Evolutionary conservation across 2,113 vertebrate genomes (phyloP).

Genomic region (Seriola aureovittata): DNA sequence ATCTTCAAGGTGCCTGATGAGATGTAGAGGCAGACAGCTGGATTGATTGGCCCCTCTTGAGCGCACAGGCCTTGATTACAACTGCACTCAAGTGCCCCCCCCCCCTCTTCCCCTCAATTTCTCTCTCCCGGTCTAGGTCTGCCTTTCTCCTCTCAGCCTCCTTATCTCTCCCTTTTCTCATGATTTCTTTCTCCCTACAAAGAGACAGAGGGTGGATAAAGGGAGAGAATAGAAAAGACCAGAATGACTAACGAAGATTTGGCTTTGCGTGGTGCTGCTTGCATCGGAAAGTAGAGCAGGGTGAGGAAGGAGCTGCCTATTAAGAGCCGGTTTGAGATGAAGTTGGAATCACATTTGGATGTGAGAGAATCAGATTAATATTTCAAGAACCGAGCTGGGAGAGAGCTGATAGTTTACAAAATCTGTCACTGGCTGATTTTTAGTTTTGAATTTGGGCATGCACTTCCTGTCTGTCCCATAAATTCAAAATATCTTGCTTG

Average conservation of each 20-base stretch:
- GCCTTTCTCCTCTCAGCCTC: constrained; percentile 33
- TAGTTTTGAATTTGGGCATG: neutral
- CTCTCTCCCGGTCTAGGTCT: neutral
- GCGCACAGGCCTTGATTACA: constrained; percentile 75
- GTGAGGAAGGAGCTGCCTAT: constrained; percentile 34
- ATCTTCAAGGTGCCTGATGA: constrained; percentile 71
- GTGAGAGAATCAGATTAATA: constrained; percentile 57
- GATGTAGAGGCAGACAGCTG: constrained; percentile 72
- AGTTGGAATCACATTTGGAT: constrained; percentile 43
- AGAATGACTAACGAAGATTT: constrained; percentile 45
- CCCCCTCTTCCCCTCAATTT: too few relatives aligned
- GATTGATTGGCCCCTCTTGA: constrained; percentile 79
- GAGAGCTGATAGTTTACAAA: constrained; percentile 18
- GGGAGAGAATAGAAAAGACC: constrained; percentile 43
- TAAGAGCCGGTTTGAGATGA: constrained; percentile 35
- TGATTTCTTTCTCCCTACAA: constrained; percentile 57
- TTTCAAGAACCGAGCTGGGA: constrained; percentile 41
- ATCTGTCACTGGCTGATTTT: constrained; percentile 8
- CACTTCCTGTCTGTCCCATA: neutral
- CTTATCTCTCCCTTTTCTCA: constrained; percentile 17
- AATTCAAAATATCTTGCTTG: constrained; percentile 1
- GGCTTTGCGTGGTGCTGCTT: neutral
- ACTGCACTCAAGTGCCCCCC: constrained; percentile 60
- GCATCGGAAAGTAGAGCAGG: constrained; percentile 31
- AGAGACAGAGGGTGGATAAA: constrained; percentile 26